Evolutionary conservation across 2,113 vertebrate species (phyloP).

Genomic region (Zosterops japonicus): DNA sequence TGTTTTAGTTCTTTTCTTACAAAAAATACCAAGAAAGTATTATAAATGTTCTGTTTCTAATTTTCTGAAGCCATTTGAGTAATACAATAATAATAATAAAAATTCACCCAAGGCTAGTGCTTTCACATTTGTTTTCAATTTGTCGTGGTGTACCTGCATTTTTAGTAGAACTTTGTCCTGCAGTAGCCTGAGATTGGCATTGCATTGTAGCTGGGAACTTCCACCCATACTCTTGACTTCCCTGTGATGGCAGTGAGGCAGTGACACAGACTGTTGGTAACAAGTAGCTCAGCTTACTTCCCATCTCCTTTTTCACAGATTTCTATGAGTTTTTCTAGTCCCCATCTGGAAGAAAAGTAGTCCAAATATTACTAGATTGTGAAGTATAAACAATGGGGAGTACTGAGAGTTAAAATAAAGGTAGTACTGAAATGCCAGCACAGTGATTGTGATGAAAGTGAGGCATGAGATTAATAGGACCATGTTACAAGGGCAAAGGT

Average conservation of each 20-base stretch:
- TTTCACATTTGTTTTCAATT: conserved; percentile 52
- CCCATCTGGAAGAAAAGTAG: not conserved
- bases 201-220: conserved; percentile 74
- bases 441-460: not conserved
- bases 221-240: not conserved
- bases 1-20: not conserved
- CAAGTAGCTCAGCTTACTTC: not conserved
- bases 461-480: not conserved
- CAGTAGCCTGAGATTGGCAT: conserved; percentile 34
- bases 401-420: not conserved
- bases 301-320: not conserved
- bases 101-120: conserved; percentile 41
- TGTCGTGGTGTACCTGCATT: conserved; percentile 13
- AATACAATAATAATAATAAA: conserved; percentile 22
- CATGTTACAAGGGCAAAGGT: not conserved
- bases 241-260: not conserved
- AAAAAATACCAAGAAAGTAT: not conserved
- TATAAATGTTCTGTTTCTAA: conserved; percentile 45
- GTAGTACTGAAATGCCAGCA: not conserved
- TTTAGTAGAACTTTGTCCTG: conserved; percentile 55
- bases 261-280: not conserved
- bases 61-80: conserved; percentile 50
- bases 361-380: not conserved
- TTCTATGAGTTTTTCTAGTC: not conserved
- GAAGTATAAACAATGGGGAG: not conserved